Percentiles rank a stretch among this genome's conserved stretches.
Conservation (phyloP, 1,140 invertebrate species). For the Drusus annulatus region DNA sequence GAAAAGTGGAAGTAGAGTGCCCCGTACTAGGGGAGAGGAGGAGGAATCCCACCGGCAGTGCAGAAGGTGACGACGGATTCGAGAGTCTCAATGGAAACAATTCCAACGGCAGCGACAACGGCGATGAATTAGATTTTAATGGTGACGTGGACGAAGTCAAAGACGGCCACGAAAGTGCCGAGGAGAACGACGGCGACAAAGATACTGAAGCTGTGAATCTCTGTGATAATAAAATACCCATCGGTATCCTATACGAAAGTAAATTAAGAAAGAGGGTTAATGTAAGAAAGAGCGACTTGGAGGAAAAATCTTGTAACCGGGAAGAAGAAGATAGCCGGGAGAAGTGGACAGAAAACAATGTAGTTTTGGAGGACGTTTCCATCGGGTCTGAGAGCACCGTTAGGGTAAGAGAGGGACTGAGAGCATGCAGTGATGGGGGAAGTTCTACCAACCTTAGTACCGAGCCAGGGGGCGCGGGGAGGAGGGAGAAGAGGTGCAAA, state of each 20-base stretch:
- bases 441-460: constrained; percentile 60
- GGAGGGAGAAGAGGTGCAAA: constrained; percentile 58
- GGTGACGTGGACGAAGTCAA: constrained; percentile 51
- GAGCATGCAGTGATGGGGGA: constrained; percentile 62
- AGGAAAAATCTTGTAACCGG: constrained; percentile 16
- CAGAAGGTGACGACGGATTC: constrained; percentile 84
- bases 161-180: constrained; percentile 48
- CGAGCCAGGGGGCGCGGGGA: constrained; percentile 49
- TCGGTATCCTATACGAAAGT: constrained; percentile 39
- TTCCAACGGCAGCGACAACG: constrained; percentile 77
- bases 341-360: constrained; percentile 20
- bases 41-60: constrained; percentile 15
- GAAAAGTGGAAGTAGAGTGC: constrained; percentile 42
- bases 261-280: constrained; percentile 45
- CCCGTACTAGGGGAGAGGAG: constrained; percentile 27
- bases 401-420: constrained; percentile 16
- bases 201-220: constrained; percentile 61
- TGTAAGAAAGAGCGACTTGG: constrained; percentile 22
- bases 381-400: constrained; percentile 49
- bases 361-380: constrained; percentile 44
- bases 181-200: constrained; percentile 44
- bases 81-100: constrained; percentile 89
- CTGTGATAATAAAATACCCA: constrained; percentile 29
- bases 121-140: constrained; percentile 59
- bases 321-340: constrained; percentile 12